phyloP scores from a whole-genome alignment of 1,140 invertebrate species.

The Paracyclopina nana region DNA sequence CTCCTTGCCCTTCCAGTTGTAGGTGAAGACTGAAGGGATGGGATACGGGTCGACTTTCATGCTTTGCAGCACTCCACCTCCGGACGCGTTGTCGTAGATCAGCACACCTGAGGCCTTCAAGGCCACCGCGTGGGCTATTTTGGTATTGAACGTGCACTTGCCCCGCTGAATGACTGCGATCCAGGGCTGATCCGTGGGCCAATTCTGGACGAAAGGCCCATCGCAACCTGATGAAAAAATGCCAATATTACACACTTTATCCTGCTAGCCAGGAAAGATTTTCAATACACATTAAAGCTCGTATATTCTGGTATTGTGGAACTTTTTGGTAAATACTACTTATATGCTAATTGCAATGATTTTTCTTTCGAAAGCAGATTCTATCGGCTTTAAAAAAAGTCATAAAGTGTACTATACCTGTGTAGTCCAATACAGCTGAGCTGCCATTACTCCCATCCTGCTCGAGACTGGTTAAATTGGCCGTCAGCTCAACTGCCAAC shows the following conservation, averaged over 20 bases:
- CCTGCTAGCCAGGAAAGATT: no score
- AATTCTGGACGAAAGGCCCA: not conserved
- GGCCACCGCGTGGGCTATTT: slow-evolving; percentile 45
- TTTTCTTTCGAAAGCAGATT: no score
- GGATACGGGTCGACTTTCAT: slow-evolving; percentile 3
- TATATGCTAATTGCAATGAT: no score
- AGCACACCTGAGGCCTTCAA: slow-evolving; percentile 13
- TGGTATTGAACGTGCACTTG: slow-evolving; percentile 49
- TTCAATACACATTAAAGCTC: no score
- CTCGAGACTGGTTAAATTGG: no score
- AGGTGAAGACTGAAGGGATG: slow-evolving; percentile 11
- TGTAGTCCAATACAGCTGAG: no score
- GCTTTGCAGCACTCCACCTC: not conserved
- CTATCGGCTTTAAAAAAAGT: no score
- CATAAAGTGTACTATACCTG: no score
- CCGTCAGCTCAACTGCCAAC: not conserved
- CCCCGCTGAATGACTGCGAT: slow-evolving; percentile 50
- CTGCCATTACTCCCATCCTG: no score
- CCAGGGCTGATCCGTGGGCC: slow-evolving; percentile 34
- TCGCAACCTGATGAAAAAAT: not conserved
- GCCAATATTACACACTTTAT: no score
- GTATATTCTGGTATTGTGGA: no score
- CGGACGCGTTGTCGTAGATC: slow-evolving; percentile 3
- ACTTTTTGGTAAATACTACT: no score
- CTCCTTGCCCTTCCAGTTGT: slow-evolving; percentile 11